Base-by-base conservation (phyloP, 2,113 vertebrate species). In the Columba livia region DNA sequence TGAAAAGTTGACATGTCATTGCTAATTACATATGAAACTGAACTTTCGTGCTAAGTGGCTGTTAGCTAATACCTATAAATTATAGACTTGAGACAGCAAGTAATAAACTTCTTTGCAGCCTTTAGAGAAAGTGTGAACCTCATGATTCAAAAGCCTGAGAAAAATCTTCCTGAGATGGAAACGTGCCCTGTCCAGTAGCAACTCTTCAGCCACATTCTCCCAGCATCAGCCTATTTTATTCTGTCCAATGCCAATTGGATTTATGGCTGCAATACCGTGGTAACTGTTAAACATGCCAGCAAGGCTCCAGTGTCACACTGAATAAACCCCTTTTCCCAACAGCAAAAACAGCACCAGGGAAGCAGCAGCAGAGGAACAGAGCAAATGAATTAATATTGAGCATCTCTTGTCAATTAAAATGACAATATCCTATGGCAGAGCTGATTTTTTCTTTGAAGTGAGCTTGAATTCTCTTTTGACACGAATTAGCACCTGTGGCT, bases 381-480 rank as follows among this genome's bases (percentile, higher is more conserved):
- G 70, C 64, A 70, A 88, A 90, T 2, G 0, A 89, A 90, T 81
- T 67, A 24, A 64, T 91, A 92, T 47, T 72, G 15, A 75, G n/a
- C 58, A 85, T 88, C 47, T 88, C 75, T 54, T 75, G 25, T 84
- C 61, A 89, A 75, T 79, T 81, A 77, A 89, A 90, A 53, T 60
- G 47, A 1, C 56, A 74, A 75, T 48, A 62, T 79, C 92, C 80
- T 88, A 9, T 42, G 28, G 79, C 61, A 74, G 57, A 94, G 58
- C 32, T 84, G 88, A 61, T 26, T 42, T 93, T 75, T 82, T 20
- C 65, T 96, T 92, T 95, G 85, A 96, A 93, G 90, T 75, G 48
- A 95, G 60, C 38, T 87, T 36, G 28, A 92, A 34, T 67, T 91
- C 60, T 95, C 67, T 31, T 75, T 77, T 75, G 73, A 62, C 53